Evolutionary conservation across 2,888 invertebrate genomes (phyloP), one percentile per base, ranked within the genome.

Genomic region (Bimastos eiseni): DNA sequence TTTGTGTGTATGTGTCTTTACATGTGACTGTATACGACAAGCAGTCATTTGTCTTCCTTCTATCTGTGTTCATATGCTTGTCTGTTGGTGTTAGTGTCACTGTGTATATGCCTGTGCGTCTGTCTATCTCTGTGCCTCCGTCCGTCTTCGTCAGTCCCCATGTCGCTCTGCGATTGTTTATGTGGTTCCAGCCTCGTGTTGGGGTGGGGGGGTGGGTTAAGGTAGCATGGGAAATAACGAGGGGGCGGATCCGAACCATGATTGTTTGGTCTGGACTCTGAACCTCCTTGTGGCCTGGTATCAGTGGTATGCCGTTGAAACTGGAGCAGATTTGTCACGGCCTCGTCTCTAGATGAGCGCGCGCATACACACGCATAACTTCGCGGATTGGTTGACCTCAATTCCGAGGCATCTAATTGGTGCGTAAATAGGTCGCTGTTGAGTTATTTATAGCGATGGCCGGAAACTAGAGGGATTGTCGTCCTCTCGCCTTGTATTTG

Each of bases 241-340:
- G 70, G 70, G 30, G n/a, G 30, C n/a, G 4, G n/a, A 70, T n/a
- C 70, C 8, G 13, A n/a, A n/a, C 70, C 70, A n/a, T 70, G 70
- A 49, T 70, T 70, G 70, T 30, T 70, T 70, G 70, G 70, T 70
- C n/a, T 70, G 8, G 55, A 30, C 44, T 44, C 44, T 44, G 15
- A 6, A 49, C n/a, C n/a, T n/a, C 70, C 70, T 70, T 70, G 30
- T 70, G 70, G 70, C n/a, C 70, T 70, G 30, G 11, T n/a, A n/a
- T n/a, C n/a, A n/a, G n/a, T n/a, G n/a, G n/a, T 70, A 70, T 70
- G 70, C 70, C n/a, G 70, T 70, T n/a, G 70, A n/a, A 70, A 70
- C n/a, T 70, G n/a, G 70, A 70, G n/a, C 70, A n/a, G 13, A n/a
- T 70, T 70, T 30, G 30, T n/a, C 70, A n/a, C n/a, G 70, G 70